Evolutionary conservation across 1,140 invertebrate genomes (phyloP).

Genomic region (Pogonognathellus flavescens): DNA sequence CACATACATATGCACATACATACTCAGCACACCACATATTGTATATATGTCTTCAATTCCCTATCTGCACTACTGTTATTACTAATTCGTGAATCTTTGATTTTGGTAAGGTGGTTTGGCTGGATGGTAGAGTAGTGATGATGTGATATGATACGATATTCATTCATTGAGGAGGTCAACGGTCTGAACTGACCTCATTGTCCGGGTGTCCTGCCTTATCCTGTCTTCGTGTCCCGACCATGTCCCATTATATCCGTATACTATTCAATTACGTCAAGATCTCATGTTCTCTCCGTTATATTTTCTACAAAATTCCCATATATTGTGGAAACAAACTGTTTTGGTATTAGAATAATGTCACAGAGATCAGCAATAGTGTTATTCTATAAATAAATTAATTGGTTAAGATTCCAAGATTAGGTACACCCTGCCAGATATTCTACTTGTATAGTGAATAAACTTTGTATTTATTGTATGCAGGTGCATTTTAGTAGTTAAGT

Average conservation of each 20-base stretch:
- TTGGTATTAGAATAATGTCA: no score
- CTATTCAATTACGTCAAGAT: no score
- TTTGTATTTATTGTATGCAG: neutral
- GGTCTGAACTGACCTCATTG: conserved; percentile 63
- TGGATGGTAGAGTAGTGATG: neutral
- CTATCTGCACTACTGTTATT: neutral
- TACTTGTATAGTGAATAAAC: neutral
- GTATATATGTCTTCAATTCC: neutral
- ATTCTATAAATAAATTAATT: no score
- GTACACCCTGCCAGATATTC: no score
- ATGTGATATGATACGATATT: conserved; percentile 39
- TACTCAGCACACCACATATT: neutral
- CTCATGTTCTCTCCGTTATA: no score
- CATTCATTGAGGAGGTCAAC: conserved; percentile 60
- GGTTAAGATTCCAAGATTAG: no score
- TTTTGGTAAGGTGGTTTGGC: neutral
- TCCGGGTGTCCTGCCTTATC: conserved; percentile 21
- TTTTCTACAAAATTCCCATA: no score
- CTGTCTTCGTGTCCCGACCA: conserved; percentile 1
- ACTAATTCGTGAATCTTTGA: conserved; percentile 21
- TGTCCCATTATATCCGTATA: neutral
- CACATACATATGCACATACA: conserved; percentile 12
- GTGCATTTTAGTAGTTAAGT: neutral
- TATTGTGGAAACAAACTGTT: no score
- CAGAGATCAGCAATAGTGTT: no score